Evolutionary conservation across 2,888 invertebrate species (phyloP), one percentile per base, ranked within the genome.

Genomic region (Ctenicera cuprea): DNA sequence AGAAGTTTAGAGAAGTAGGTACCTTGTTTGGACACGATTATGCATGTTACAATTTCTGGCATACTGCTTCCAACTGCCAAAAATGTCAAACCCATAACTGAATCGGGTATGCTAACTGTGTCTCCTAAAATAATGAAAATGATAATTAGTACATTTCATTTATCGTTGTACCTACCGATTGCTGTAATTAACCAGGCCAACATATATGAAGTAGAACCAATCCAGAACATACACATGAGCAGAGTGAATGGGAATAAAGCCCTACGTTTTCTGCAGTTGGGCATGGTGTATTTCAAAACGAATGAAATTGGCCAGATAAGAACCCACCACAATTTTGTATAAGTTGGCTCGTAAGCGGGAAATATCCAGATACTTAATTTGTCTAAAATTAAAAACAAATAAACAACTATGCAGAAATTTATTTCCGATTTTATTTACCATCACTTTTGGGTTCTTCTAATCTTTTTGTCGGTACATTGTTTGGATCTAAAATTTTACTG

Each of bases 61-160:
- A 95, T 90, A 80, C 94, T 94, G 78, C 94, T 94, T 45, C 95
- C 95, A 0, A 94, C 93, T 0, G 95, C 95, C 11, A 95, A 88
- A 78, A 95, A 91, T 3, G 94, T 94, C 65, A 95, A 88, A 0
- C 95, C 95, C 87, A 94, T 94, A 14, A 95, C 93, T 41, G 94
- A 93, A 84, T 95, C 95, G 0, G 95, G 94, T 37, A 95, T 90
- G 75, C 90, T 88, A 12, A 94, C 86, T 0, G 94, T 93, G 81
- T 93, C 93, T 57, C 94, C 94, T 92, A 20, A 74, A 65, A n/a
- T 7, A 30, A n/a, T 20, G n/a, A 26, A 43, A 7, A 16, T 43
- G n/a, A 45, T 16, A 45, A 45, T 45, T n/a, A n/a, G 14, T 16
- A 7, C 43, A 45, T 16, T 12, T 38, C n/a, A n/a, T 9, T 30